phyloP scores from a whole-genome alignment of 2,113 vertebrate species.

The Egretta garzetta region DNA sequence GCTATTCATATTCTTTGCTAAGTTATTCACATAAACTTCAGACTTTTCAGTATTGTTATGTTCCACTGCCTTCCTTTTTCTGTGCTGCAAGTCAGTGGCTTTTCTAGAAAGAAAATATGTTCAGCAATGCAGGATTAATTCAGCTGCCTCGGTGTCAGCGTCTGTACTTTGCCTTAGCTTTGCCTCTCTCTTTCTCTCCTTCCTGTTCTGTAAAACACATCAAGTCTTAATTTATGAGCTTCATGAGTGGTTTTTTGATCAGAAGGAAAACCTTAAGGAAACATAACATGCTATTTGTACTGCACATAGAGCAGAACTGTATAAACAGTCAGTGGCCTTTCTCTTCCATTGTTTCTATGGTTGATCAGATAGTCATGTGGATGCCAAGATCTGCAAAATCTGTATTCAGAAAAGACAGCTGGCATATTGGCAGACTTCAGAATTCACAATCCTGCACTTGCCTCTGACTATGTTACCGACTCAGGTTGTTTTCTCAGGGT shows the following conservation, averaged over 20 bases:
- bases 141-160: neutral
- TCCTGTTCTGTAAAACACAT: neutral
- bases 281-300: neutral
- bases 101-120: neutral
- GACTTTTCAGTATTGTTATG: neutral
- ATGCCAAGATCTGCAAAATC: neutral
- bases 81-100: neutral
- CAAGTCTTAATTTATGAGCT: neutral
- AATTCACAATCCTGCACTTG: neutral
- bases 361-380: neutral
- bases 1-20: neutral
- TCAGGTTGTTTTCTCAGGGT: neutral
- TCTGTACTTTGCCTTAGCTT: neutral
- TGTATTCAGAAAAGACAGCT: neutral
- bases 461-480: neutral
- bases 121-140: neutral
- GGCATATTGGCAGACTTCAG: neutral
- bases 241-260: neutral
- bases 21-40: neutral
- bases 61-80: neutral
- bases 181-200: neutral
- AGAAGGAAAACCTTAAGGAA: neutral
- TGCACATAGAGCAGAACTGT: neutral
- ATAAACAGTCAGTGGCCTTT: neutral
- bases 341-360: neutral